Evolutionary conservation across 2,113 vertebrate species (phyloP).

Genomic region (Petrocephalus zakoni): DNA sequence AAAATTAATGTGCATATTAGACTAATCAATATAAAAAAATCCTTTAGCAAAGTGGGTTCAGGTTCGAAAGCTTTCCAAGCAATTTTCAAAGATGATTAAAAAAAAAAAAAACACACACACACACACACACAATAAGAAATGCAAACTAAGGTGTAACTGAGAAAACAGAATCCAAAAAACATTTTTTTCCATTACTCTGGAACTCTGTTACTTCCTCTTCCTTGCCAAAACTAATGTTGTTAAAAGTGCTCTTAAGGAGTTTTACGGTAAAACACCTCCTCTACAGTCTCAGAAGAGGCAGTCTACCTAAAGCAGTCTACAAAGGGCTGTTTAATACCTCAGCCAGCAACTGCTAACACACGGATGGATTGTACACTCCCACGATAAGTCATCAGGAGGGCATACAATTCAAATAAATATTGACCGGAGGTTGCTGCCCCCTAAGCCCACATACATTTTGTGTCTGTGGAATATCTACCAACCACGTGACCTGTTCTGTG

Average conservation of each 20-base stretch:
- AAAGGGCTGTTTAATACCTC: neutral
- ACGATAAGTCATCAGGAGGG: neutral
- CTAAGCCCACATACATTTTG: neutral
- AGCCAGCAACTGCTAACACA: neutral
- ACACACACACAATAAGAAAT: neutral
- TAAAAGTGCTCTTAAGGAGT: slow-evolving; percentile 3
- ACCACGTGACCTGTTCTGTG: neutral
- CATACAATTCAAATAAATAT: neutral
- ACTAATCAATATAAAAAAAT: neutral
- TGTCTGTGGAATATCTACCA: neutral
- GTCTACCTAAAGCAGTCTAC: neutral
- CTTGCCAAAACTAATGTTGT: slow-evolving; percentile 10
- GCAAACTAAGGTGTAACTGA: neutral
- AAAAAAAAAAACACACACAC: neutral
- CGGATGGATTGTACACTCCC: neutral
- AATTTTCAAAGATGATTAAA: neutral
- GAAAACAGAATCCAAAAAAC: neutral
- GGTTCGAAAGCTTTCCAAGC: neutral
- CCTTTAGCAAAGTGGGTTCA: neutral
- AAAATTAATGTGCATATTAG: neutral
- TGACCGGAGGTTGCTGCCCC: neutral
- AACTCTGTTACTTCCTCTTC: neutral
- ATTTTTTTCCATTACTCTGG: neutral
- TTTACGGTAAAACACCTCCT: slow-evolving; percentile 5
- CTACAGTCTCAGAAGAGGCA: neutral